Base-by-base conservation (phyloP, 2,797 vertebrate species). In the Xiphorhynchus erythropygius region DNA sequence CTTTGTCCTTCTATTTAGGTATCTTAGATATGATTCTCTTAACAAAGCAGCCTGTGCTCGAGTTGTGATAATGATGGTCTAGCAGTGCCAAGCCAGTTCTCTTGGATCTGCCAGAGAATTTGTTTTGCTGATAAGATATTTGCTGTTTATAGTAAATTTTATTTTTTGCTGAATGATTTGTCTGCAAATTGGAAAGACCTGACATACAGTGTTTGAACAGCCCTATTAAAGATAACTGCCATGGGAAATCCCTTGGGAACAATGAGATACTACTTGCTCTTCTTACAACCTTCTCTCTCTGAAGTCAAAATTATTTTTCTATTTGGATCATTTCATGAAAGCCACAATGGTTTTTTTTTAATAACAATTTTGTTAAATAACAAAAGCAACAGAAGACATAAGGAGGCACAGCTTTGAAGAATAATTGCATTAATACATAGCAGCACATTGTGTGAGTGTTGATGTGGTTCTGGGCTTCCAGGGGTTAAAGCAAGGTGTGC, bases 401-500 rank as follows among this genome's bases (percentile, higher is more conserved):
- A 77, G 21, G 23, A 91, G n/a, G 18, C 44, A 81, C 7, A 50
- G 28, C 33, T 82, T 41, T 77, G 55, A 41, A 82, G 64, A 57
- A 68, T 62, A 68, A 47, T 42, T 70, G 22, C 23, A 35, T 84
- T 47, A 83, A 85, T 70, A 41, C 46, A 68, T 4, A 4, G 17
- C 60, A 92, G 64, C 63, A 55, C 2, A 14, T 18, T 42, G 24
- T 69, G n/a, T 55, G 81, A 95, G 37, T 69, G 35, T 44, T 81
- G 65, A 44, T 80, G 28, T 41, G 55, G 59, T 67, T 92, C 71
- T 90, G 89, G 88, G 27, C 68, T 33, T 82, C 35, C 69, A 84
- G 83, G 89, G 53, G 90, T 93, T 96, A 96, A 96, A 87, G 28
- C 46, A 90, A 83, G 85, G 88, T 92, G 83, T 78, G 75, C 42